A percentile compares a stretch with the other conserved stretches of the same genome.
phyloP scores from a whole-genome alignment of 1,140 invertebrate species.

The Lanistes nyassanus region DNA sequence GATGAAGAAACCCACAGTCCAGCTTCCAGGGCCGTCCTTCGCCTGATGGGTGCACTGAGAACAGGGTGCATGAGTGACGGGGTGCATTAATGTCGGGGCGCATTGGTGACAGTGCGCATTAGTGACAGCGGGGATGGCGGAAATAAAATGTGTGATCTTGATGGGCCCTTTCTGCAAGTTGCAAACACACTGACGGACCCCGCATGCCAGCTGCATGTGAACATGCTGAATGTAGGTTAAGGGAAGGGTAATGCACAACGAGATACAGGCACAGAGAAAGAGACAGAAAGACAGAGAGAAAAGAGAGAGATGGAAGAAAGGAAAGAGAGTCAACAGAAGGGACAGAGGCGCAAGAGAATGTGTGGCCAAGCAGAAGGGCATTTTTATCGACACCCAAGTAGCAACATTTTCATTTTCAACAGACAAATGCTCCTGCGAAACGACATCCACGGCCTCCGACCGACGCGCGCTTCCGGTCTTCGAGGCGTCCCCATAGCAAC shows the following conservation, averaged over 20 bases:
- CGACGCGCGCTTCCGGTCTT: conserved; percentile 30
- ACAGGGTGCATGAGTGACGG: too few species aligned
- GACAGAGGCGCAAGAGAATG: background rate
- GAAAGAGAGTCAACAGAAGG: conserved; percentile 6
- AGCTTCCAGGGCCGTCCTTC: too few species aligned
- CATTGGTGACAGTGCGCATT: too few species aligned
- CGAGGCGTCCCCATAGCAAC: conserved; percentile 30
- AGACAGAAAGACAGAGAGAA: background rate
- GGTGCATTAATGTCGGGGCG: too few species aligned
- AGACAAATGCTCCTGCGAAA: conserved; percentile 9
- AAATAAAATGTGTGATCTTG: too few species aligned
- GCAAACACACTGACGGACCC: too few species aligned
- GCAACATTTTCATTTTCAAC: conserved; percentile 34
- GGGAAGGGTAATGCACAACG: background rate
- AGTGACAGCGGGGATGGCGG: too few species aligned
- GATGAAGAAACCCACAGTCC: too few species aligned
- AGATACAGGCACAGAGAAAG: background rate
- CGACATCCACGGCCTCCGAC: conserved; percentile 21
- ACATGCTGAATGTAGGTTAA: background rate
- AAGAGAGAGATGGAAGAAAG: background rate
- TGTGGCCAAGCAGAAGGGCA: background rate
- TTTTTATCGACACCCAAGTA: background rate
- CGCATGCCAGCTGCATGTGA: too few species aligned
- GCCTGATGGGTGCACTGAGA: too few species aligned
- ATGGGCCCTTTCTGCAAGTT: too few species aligned